Percentiles rank a stretch among this genome's conserved stretches.
Evolutionary conservation across 2,797 vertebrate species (phyloP).

Genomic region (Paratrypauchen microcephalus): DNA sequence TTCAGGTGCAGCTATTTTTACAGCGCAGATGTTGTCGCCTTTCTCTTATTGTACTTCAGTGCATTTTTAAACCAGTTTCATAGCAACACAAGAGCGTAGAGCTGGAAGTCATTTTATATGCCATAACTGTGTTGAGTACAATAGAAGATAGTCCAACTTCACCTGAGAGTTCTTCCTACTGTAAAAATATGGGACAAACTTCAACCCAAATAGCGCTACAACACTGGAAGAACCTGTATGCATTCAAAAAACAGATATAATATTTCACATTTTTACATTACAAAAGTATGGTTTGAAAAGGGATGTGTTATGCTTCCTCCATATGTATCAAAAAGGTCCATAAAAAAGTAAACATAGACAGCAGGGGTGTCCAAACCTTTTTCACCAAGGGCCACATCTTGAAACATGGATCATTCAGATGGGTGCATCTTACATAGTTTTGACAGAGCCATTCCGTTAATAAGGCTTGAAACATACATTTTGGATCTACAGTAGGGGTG

Average conservation of each 20-base stretch:
- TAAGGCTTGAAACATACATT: too few relatives aligned
- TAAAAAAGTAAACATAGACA: too few relatives aligned
- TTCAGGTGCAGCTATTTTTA: slow-evolving; percentile 47
- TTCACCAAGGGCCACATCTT: too few relatives aligned
- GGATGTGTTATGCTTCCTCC: too few relatives aligned
- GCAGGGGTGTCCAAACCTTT: too few relatives aligned
- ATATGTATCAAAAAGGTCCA: too few relatives aligned
- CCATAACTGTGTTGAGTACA: slow-evolving; percentile 1
- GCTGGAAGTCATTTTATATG: neutral
- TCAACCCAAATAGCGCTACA: neutral
- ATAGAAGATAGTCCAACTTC: slow-evolving; percentile 2
- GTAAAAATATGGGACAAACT: neutral
- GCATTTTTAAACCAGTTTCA: neutral
- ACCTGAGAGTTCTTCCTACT: neutral
- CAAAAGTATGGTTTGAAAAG: too few relatives aligned
- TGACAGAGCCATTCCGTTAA: too few relatives aligned
- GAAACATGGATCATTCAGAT: too few relatives aligned
- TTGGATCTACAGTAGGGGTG: too few relatives aligned
- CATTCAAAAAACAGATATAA: neutral
- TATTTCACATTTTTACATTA: too few relatives aligned
- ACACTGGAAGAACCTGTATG: neutral
- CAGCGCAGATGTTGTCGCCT: slow-evolving; percentile 22
- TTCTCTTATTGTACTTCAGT: neutral
- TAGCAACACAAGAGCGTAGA: neutral
- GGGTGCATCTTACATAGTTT: too few relatives aligned